A percentile compares a stretch with the other conserved stretches of the same genome.
Evolutionary conservation across 2,113 vertebrate genomes (phyloP).

Genomic region (Bujurquina vittata): DNA sequence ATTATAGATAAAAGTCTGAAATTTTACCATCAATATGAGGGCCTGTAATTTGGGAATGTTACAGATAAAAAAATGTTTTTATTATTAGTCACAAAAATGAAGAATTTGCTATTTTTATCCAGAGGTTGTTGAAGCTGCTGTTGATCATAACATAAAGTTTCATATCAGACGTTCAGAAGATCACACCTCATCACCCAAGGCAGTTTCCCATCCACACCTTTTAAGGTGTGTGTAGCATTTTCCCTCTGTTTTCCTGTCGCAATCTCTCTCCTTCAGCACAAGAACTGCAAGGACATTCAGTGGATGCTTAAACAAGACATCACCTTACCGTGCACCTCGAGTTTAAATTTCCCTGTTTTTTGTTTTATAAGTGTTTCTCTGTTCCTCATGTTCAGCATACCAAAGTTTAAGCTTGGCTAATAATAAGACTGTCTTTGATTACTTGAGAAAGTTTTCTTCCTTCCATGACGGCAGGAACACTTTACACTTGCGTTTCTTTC

Average conservation of each 20-base stretch:
- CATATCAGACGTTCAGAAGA: background rate
- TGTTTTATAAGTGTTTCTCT: background rate
- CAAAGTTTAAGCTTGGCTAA: background rate
- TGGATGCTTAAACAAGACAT: background rate
- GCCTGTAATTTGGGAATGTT: no score
- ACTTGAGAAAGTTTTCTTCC: background rate
- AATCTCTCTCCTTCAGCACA: background rate
- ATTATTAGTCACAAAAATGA: no score
- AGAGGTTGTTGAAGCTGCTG: background rate
- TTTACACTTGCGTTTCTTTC: rapidly evolving
- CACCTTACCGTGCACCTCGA: background rate
- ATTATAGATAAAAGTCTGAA: no score
- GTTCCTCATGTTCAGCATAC: background rate
- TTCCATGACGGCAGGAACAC: background rate
- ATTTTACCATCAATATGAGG: no score
- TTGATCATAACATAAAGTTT: background rate
- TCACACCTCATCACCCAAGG: background rate
- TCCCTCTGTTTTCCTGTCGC: background rate
- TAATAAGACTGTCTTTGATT: background rate
- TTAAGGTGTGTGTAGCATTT: background rate
- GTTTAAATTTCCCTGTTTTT: background rate
- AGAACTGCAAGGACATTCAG: background rate
- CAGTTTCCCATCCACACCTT: background rate
- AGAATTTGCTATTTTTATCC: no score
- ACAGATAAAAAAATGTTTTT: no score